Conservation (phyloP, 2,797 vertebrate genomes). For the Cetoscarus ocellatus region DNA sequence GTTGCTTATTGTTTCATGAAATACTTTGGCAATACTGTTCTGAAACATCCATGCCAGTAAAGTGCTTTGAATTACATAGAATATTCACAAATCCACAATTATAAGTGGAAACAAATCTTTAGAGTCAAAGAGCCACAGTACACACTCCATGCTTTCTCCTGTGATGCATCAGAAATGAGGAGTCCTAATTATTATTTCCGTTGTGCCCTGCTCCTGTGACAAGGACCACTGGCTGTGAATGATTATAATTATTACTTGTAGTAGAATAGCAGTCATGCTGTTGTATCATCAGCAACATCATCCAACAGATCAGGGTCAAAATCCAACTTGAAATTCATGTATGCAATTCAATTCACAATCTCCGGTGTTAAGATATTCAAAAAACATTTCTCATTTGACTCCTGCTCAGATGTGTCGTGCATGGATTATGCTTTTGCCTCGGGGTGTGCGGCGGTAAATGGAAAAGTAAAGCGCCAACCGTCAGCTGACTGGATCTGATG, state of each 20-base stretch:
- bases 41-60: no score
- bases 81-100: no score
- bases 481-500: slow-evolving; percentile 61
- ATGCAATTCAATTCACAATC: slow-evolving; percentile 65
- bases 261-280: slow-evolving; percentile 79
- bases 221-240: slow-evolving; percentile 82
- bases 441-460: slow-evolving; percentile 53
- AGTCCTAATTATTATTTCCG: slow-evolving; percentile 84
- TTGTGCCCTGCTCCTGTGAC: slow-evolving; percentile 80
- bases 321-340: slow-evolving; percentile 77
- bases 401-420: slow-evolving; percentile 57
- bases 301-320: slow-evolving; percentile 77
- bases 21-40: no score
- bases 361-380: slow-evolving; percentile 60
- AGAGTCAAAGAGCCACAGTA: slow-evolving; percentile 58
- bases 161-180: slow-evolving; percentile 76
- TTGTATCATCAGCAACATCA: slow-evolving; percentile 78
- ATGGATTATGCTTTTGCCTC: slow-evolving; percentile 60
- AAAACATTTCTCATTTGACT: slow-evolving; percentile 71
- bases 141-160: slow-evolving; percentile 68
- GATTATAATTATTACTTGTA: slow-evolving; percentile 82
- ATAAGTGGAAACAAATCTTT: no score
- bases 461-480: slow-evolving; percentile 52
- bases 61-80: no score
- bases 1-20: no score